phyloP scores from a whole-genome alignment of 2,888 invertebrate species.

The Hypena proboscidalis region DNA sequence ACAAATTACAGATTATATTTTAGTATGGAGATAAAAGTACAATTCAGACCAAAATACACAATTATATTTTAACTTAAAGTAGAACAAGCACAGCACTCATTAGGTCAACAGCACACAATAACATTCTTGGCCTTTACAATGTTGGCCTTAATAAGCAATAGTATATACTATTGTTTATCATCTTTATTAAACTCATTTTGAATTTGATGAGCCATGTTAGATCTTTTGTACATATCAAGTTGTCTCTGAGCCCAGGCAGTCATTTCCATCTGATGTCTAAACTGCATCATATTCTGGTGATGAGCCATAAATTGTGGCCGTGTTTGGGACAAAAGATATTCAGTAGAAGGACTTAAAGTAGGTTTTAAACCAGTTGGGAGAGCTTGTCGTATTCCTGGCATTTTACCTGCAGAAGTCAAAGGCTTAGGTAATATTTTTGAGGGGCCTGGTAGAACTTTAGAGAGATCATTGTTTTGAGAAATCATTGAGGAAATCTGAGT shows the following conservation, averaged over 20 bases:
- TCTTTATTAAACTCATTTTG: slow-evolving; percentile 74
- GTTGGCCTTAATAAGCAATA: not conserved
- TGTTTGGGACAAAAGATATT: slow-evolving; percentile 55
- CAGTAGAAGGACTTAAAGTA: slow-evolving; percentile 56
- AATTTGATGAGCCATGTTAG: slow-evolving; percentile 68
- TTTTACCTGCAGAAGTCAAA: slow-evolving; percentile 59
- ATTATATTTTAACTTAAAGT: no score
- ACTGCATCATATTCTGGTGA: slow-evolving; percentile 45
- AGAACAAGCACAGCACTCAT: slow-evolving; percentile 8
- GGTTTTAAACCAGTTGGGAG: slow-evolving; percentile 59
- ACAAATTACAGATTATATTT: no score
- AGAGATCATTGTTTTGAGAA: slow-evolving; percentile 61
- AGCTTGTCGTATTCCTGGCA: slow-evolving; percentile 65
- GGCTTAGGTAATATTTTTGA: slow-evolving; percentile 68
- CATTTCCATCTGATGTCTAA: slow-evolving; percentile 75
- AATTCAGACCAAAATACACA: no score
- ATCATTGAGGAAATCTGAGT: slow-evolving; percentile 66
- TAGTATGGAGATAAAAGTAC: no score
- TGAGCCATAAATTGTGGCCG: slow-evolving; percentile 61
- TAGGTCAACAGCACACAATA: slow-evolving; percentile 11
- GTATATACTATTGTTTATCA: slow-evolving; percentile 60
- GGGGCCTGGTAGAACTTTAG: slow-evolving; percentile 65
- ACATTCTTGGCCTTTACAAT: slow-evolving; percentile 7
- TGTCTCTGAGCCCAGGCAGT: slow-evolving; percentile 76
- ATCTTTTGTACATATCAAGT: slow-evolving; percentile 72